Evolutionary conservation across 1,140 invertebrate genomes (phyloP).

Genomic region (Paracyclopina nana): DNA sequence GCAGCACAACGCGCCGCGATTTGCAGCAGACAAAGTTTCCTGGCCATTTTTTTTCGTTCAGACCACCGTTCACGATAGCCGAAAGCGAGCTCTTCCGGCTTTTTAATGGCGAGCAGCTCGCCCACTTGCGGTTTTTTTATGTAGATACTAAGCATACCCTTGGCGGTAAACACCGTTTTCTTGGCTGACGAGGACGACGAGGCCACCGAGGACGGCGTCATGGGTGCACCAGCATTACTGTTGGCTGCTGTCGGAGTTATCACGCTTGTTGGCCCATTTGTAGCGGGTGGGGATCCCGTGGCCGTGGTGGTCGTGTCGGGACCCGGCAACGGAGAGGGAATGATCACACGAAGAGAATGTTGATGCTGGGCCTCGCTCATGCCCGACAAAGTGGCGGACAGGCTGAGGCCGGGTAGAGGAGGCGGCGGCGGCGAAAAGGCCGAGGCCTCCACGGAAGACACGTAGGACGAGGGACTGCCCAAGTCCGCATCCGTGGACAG

Average conservation of each 20-base stretch:
- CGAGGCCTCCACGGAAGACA: background rate
- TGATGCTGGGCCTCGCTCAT: too few species aligned
- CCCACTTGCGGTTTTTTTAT: background rate
- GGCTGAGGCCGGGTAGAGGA: background rate
- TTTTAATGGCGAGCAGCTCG: too few species aligned
- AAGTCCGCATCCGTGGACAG: background rate
- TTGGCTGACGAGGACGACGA: background rate
- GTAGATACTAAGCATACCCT: background rate
- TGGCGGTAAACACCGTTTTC: constrained; percentile 2
- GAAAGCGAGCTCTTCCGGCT: too few species aligned
- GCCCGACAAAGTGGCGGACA: background rate
- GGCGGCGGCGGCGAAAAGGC: background rate
- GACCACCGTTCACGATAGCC: too few species aligned
- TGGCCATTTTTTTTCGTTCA: background rate
- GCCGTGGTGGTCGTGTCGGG: constrained; percentile 3
- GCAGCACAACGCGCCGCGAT: background rate
- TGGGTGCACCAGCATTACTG: background rate
- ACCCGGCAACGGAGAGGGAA: background rate
- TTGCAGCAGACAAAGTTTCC: background rate
- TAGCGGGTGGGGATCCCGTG: background rate
- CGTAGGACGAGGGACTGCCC: background rate
- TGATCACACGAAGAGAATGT: background rate
- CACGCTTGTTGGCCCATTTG: background rate
- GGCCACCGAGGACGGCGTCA: too few species aligned
- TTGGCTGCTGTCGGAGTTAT: background rate